Percentiles rank a stretch among this genome's conserved stretches.
Conservation (phyloP, 2,113 vertebrate genomes). For the Aspiorhynchus laticeps region DNA sequence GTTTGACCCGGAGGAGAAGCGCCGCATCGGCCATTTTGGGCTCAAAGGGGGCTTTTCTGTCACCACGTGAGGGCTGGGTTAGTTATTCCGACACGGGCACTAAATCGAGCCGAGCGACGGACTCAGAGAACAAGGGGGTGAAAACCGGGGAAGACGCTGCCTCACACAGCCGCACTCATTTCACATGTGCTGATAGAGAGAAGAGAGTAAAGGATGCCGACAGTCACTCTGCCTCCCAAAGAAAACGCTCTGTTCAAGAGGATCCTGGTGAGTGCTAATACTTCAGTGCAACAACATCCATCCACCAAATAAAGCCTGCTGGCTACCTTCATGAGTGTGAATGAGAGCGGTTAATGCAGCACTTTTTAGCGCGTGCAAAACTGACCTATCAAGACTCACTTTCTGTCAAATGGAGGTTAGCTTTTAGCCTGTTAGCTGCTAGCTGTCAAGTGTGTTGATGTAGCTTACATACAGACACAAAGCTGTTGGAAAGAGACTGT, state of each 20-base stretch:
- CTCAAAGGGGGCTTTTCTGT: slow-evolving; percentile 72
- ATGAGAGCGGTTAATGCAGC: background rate
- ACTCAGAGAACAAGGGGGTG: slow-evolving; percentile 58
- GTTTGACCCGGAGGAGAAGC: slow-evolving; percentile 82
- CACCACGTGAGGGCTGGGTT: slow-evolving; percentile 79
- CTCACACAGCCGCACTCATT: slow-evolving; percentile 37
- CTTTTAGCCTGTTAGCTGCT: slow-evolving; percentile 27
- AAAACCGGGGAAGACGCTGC: slow-evolving; percentile 57
- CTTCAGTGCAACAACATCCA: background rate
- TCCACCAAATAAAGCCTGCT: background rate
- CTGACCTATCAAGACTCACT: background rate
- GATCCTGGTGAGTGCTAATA: slow-evolving; percentile 78
- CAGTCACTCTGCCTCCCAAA: slow-evolving; percentile 85
- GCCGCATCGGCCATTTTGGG: slow-evolving; percentile 81
- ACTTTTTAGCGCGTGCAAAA: background rate
- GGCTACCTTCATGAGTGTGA: background rate
- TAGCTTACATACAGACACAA: slow-evolving; percentile 8
- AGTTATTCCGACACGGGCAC: slow-evolving; percentile 64
- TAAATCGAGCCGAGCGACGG: slow-evolving; percentile 51
- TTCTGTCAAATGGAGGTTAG: slow-evolving; percentile 54
- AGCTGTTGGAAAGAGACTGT: background rate
- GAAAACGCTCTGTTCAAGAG: slow-evolving; percentile 87
- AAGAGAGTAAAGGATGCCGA: slow-evolving; percentile 76
- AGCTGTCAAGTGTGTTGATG: slow-evolving; percentile 45
- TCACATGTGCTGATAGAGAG: slow-evolving; percentile 56